Base-by-base conservation (phyloP, 2,888 invertebrate species). In the Creontiades dilutus region DNA sequence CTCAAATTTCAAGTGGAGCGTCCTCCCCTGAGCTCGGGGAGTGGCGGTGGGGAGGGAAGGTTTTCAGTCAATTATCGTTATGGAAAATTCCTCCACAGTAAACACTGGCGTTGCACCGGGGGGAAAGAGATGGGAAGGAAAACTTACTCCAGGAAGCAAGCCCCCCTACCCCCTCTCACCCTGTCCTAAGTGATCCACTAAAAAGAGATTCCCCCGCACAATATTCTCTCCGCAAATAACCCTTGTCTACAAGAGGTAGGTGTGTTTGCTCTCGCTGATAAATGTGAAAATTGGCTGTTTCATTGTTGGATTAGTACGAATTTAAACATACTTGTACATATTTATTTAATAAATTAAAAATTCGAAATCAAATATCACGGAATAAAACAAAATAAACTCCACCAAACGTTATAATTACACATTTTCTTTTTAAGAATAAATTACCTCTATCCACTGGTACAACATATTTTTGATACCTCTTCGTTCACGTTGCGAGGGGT, bases 21-120 rank as follows among this genome's bases (percentile, higher is more conserved):
- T 48, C 48, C 48, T 28, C 13, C 9, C 28, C 27, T n/a, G 75
- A 23, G 80, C 16, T 37, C 37, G 5, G 13, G 48, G 14, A 19
- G 57, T 13, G 28, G 84, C n/a, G n/a, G n/a, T n/a, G n/a, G n/a
- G n/a, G n/a, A n/a, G 84, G 84, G 48, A n/a, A 84, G 84, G 52
- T 84, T 84, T 84, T 27, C 55, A 84, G 84, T 84, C 84, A 84
- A 84, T 84, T 84, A 84, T 84, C 84, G 84, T 84, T 84, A 84
- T 84, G 84, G 84, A 84, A 84, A 84, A 57, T 84, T 52, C 27
- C 84, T 84, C 84, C 84, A 55, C 28, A 55, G 52, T 28, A 76
- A 76, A 76, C 76, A 76, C 84, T 61, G 61, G 61, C 61, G 61
- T 61, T 61, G 61, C 61, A 61, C 61, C 9, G 61, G 61, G 52